A percentile compares a stretch with the other conserved stretches of the same genome.
These are phyloP conservation scores for Catocala fraxini DNA, from an alignment of 2,888 invertebrate species.

Conservation along the genomic window DNA sequence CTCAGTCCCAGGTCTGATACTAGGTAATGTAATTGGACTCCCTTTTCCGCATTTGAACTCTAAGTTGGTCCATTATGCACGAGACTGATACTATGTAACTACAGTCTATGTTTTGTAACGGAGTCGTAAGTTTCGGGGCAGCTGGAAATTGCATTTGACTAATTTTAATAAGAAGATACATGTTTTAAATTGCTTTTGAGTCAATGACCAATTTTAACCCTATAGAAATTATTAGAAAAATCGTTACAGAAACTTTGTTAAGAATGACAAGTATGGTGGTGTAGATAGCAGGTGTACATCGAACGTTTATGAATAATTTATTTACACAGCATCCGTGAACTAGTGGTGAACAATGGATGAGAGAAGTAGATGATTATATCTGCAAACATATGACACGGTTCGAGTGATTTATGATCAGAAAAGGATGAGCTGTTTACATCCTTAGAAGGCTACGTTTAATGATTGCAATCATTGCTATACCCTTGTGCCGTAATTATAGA, in stretches of 20 bases:
- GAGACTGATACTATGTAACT: too few relatives aligned
- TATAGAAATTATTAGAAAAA: neutral
- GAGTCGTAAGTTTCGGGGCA: too few relatives aligned
- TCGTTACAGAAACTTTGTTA: conserved; percentile 3
- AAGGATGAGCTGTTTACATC: conserved; percentile 55
- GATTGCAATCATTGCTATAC: conserved; percentile 54
- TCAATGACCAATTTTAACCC: too few relatives aligned
- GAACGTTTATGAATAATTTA: conserved; percentile 73
- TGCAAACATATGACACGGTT: conserved; percentile 61
- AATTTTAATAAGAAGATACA: too few relatives aligned
- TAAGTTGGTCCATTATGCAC: too few relatives aligned
- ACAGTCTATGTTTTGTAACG: too few relatives aligned
- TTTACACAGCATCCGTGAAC: conserved; percentile 67
- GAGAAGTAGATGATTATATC: conserved; percentile 70
- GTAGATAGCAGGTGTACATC: conserved; percentile 30
- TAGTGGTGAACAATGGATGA: conserved; percentile 74
- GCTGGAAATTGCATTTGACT: too few relatives aligned
- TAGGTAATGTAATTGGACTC: too few relatives aligned
- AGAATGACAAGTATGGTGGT: conserved; percentile 25
- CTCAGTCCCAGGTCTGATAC: too few relatives aligned
- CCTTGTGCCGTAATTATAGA: conserved; percentile 45
- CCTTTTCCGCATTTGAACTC: too few relatives aligned
- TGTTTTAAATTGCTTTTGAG: too few relatives aligned
- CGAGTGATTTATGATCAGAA: conserved; percentile 67
- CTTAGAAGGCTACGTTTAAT: conserved; percentile 50